phyloP scores from a whole-genome alignment of 1,140 invertebrate species.

The Papilio glaucus region DNA sequence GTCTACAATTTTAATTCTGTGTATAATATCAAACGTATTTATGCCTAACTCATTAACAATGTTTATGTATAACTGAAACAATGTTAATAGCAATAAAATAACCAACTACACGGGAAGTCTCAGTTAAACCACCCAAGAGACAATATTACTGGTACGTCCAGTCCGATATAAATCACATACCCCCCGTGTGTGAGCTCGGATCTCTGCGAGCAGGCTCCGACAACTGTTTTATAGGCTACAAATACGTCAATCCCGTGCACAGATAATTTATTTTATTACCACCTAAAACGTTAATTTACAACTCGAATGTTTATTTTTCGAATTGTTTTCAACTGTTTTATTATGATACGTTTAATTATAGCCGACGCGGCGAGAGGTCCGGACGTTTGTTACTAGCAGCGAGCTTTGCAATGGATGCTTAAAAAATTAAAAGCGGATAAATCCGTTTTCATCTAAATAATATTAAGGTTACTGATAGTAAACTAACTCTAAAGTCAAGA shows the following conservation, averaged over 20 bases:
- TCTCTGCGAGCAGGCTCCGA: slow-evolving; percentile 27
- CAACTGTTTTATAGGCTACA: slow-evolving; percentile 46
- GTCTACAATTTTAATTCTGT: not conserved
- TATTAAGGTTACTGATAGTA: too few relatives aligned
- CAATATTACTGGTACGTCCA: not conserved
- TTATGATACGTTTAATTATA: slow-evolving; percentile 33
- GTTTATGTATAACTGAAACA: slow-evolving; percentile 4
- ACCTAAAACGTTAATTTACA: slow-evolving; percentile 64
- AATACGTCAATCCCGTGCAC: slow-evolving; percentile 55
- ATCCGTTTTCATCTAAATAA: too few relatives aligned
- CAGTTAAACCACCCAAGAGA: slow-evolving; percentile 5
- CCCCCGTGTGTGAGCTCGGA: not conserved
- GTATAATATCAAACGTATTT: not conserved
- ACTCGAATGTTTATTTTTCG: slow-evolving; percentile 53
- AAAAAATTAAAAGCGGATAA: not conserved
- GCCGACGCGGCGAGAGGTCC: slow-evolving; percentile 2
- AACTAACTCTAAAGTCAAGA: too few relatives aligned
- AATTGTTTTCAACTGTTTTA: slow-evolving; percentile 36
- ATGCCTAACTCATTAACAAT: not conserved
- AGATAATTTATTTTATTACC: slow-evolving; percentile 63
- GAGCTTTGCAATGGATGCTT: not conserved
- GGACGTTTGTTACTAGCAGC: not conserved
- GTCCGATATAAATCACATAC: slow-evolving; percentile 13
- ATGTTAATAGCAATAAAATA: slow-evolving; percentile 6
- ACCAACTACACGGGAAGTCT: not conserved